Conservation (phyloP, 2,888 invertebrate genomes). For the Agonopterix arenella region DNA sequence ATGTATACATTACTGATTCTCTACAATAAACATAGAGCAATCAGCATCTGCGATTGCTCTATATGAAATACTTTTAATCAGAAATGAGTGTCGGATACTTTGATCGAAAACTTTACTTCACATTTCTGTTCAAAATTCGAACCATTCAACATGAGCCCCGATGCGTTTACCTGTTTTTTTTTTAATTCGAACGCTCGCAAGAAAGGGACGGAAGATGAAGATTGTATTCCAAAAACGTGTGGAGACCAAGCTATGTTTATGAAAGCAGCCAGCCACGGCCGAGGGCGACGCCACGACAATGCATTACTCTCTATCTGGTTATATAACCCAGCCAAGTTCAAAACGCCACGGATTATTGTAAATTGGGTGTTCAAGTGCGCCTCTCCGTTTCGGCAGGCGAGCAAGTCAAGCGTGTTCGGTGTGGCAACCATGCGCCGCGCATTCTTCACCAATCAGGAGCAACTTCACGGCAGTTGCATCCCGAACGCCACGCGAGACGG, state of each 20-base stretch:
- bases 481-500: slow-evolving; percentile 47
- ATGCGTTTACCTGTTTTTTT: slow-evolving; percentile 65
- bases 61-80: too few species aligned
- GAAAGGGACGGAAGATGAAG: slow-evolving; percentile 47
- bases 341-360: slow-evolving; percentile 40
- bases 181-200: slow-evolving; percentile 41
- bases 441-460: slow-evolving; percentile 67
- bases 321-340: slow-evolving; percentile 50
- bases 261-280: slow-evolving; percentile 54
- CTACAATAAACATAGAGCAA: too few species aligned
- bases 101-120: too few species aligned
- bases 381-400: slow-evolving; percentile 53
- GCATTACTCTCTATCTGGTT: slow-evolving; percentile 72
- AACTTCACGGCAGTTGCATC: slow-evolving; percentile 71
- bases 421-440: slow-evolving; percentile 74
- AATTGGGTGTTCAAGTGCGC: slow-evolving; percentile 39
- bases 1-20: too few species aligned
- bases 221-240: slow-evolving; percentile 53
- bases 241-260: slow-evolving; percentile 26
- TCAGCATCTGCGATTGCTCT: too few species aligned
- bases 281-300: slow-evolving; percentile 71
- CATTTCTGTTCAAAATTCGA: slow-evolving; percentile 14
- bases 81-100: slow-evolving; percentile 1
- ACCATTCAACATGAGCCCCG: slow-evolving; percentile 42
- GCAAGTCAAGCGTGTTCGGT: slow-evolving; percentile 59